Base-by-base conservation (phyloP, 92 coral and sea anemone species). In the Porites evermanni region DNA sequence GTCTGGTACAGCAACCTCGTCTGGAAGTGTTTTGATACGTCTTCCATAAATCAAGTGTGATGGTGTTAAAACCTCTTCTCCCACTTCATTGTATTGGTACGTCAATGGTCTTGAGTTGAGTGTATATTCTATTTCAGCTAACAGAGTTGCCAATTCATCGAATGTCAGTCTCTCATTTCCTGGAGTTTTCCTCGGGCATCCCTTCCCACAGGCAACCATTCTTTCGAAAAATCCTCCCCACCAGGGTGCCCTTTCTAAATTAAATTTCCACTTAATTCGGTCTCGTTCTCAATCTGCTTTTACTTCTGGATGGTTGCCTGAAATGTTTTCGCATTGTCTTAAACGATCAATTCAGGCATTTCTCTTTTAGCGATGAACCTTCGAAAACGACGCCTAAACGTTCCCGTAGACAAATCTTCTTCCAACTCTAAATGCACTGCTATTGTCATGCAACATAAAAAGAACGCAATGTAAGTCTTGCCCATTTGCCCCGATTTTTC, bases 121-220 rank as follows among this genome's bases (percentile, higher is more conserved):
- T 7, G 66, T 75, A 19, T 13, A 21, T 75, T 76, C 18, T 53
- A 76, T 52, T 38, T 75, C 66, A 16, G 65, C 23, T 13, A 76
- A 6, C 4, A 53, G 38, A 53, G 80, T 52, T 51, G 58, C 16
- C n/a, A 76, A 13, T 19, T 76, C 65, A 18, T 76, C 80, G 58
- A 51, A 72, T 17, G 72, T 70, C 53, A 24, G 53, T 70, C 78
- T 84, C 23, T 70, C 74, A 2, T 75, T 84, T 10, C 88, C 82
- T 16, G 74, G 69, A 19, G 68, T 63, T 80, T 84, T 84, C 47
- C 74, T 74, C 19, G 74, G 78, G 64, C 88, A 84, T 10, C 65
- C 58, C 19, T 75, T 23, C 24, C 0, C 24, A 26, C 29, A 1
- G 29, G 29, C 29, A 26, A 26, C 29, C 29, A 26, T 26, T 26